phyloP scores from a whole-genome alignment of 1,140 invertebrate genomes.

The Leptinotarsa defecta region DNA sequence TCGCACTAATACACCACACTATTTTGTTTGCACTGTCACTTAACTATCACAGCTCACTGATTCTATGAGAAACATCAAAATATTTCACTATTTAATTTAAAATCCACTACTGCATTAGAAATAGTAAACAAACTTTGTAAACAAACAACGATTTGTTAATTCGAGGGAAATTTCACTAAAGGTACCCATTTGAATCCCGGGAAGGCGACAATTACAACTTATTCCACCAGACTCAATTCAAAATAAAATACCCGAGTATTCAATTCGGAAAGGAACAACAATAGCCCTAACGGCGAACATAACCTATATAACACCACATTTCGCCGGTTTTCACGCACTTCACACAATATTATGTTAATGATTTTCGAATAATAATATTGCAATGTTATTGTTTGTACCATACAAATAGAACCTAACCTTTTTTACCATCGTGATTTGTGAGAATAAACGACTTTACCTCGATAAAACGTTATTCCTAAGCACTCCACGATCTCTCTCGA shows the following conservation, averaged over 20 bases:
- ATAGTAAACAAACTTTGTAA: slow-evolving; percentile 22
- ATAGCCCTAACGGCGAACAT: slow-evolving; percentile 47
- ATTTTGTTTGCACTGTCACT: slow-evolving; percentile 31
- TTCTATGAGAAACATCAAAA: not conserved
- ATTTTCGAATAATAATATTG: slow-evolving; percentile 14
- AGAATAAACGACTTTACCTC: slow-evolving; percentile 41
- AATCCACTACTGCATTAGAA: not conserved
- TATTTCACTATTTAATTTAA: not conserved
- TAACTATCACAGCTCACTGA: slow-evolving; percentile 28
- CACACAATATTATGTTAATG: slow-evolving; percentile 28
- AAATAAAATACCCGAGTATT: not conserved
- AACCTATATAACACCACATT: slow-evolving; percentile 46
- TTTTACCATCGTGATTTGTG: slow-evolving; percentile 35
- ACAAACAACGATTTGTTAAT: slow-evolving; percentile 7
- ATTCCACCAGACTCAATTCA: slow-evolving; percentile 18
- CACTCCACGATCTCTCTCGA: slow-evolving; percentile 50
- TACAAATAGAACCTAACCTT: slow-evolving; percentile 11
- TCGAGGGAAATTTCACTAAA: not conserved
- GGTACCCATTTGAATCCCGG: not conserved
- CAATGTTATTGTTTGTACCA: slow-evolving; percentile 13
- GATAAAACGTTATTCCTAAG: slow-evolving; percentile 39
- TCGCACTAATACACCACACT: slow-evolving; percentile 22
- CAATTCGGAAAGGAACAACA: slow-evolving; percentile 37
- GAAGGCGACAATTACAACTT: not conserved
- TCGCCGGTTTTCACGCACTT: slow-evolving; percentile 38